phyloP scores from a whole-genome alignment of 1,140 invertebrate genomes.

The Lethocerus indicus region DNA sequence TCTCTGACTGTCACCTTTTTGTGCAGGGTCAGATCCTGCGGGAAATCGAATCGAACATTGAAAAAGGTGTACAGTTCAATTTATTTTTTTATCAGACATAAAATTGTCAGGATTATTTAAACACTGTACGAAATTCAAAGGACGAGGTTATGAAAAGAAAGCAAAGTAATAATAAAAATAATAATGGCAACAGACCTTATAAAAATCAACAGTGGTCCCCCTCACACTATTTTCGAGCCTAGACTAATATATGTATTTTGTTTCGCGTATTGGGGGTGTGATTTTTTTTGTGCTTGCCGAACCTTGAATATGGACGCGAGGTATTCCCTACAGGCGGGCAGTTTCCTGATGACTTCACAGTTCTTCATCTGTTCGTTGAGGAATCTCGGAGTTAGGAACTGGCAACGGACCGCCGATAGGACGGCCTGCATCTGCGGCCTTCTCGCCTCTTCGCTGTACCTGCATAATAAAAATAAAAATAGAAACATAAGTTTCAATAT shows the following conservation, averaged over 20 bases:
- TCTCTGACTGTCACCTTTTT: constrained; percentile 65
- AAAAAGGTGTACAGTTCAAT: no score
- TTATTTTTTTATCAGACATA: no score
- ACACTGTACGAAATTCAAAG: no score
- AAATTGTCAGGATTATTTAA: no score
- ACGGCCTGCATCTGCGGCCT: constrained; percentile 74
- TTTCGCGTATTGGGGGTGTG: no score
- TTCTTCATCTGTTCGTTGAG: constrained; percentile 77
- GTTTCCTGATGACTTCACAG: constrained; percentile 71
- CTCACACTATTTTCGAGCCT: no score
- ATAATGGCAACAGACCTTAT: background rate
- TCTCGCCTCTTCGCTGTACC: constrained; percentile 67
- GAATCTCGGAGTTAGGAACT: constrained; percentile 81
- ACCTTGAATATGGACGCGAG: constrained; percentile 75
- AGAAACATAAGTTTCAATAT: no score
- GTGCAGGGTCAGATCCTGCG: constrained; percentile 60
- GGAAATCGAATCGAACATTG: no score
- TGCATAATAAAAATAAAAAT: no score
- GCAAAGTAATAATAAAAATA: background rate
- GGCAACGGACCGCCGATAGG: constrained; percentile 69
- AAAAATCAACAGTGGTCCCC: no score
- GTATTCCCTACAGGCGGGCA: constrained; percentile 76
- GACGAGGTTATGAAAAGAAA: no score
- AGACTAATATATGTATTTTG: constrained; percentile 8
- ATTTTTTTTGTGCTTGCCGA: no score